Conservation (phyloP, 1,140 invertebrate species). For the Drosophila ambigua region DNA sequence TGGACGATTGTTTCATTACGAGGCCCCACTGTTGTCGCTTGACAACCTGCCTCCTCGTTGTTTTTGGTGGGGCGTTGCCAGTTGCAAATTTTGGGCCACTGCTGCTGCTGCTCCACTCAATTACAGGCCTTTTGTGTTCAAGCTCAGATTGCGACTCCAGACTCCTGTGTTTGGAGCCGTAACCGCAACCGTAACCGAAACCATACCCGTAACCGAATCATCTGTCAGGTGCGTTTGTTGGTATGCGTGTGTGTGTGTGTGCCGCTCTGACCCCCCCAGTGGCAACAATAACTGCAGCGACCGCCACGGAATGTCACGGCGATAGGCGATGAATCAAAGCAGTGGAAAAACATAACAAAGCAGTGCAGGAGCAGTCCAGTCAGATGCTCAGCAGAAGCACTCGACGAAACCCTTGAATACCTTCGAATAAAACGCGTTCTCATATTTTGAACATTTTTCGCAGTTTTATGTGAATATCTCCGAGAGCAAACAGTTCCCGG, state of each 20-base stretch:
- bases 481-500: too few relatives aligned
- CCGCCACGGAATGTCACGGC: slow-evolving; percentile 25
- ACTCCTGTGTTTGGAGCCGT: slow-evolving; percentile 16
- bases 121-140: slow-evolving; percentile 72
- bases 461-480: too few relatives aligned
- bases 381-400: too few relatives aligned
- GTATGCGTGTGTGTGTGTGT: slow-evolving; percentile 22
- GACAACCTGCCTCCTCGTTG: not conserved
- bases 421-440: too few relatives aligned
- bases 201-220: slow-evolving; percentile 71
- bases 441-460: too few relatives aligned
- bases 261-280: slow-evolving; percentile 10
- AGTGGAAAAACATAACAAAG: too few relatives aligned
- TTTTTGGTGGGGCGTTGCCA: slow-evolving; percentile 6
- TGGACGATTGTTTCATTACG: slow-evolving; percentile 59
- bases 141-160: slow-evolving; percentile 27
- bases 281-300: slow-evolving; percentile 56
- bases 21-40: not conserved
- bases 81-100: slow-evolving; percentile 47
- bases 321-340: too few relatives aligned
- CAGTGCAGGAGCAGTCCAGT: too few relatives aligned
- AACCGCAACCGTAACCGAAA: slow-evolving; percentile 42
- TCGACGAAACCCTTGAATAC: too few relatives aligned
- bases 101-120: slow-evolving; percentile 66
- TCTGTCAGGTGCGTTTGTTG: slow-evolving; percentile 42